Evolutionary conservation across 1,140 invertebrate species (phyloP).

Genomic region (Drosophila setifemur): DNA sequence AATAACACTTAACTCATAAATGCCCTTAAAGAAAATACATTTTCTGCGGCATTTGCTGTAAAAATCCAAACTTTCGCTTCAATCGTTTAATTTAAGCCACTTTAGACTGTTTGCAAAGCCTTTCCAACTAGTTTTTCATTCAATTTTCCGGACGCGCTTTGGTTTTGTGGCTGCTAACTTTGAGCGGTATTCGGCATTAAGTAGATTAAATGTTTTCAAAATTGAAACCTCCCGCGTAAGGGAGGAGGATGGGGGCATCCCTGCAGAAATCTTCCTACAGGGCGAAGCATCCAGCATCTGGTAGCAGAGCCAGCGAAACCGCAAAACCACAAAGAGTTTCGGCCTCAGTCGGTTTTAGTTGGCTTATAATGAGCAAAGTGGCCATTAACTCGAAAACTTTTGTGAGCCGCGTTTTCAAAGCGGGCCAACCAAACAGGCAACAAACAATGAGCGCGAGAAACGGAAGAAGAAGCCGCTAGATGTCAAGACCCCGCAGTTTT

Average conservation of each 20-base stretch:
- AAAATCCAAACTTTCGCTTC: no score
- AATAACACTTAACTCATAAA: no score
- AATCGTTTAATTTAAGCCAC: background rate
- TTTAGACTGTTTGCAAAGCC: background rate
- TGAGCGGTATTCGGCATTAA: conserved; percentile 47
- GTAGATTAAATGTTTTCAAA: conserved; percentile 62
- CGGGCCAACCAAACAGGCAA: conserved; percentile 16
- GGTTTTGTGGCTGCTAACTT: conserved; percentile 37
- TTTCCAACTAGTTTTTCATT: conserved; percentile 11
- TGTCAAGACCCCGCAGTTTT: conserved; percentile 45
- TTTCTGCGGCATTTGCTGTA: no score
- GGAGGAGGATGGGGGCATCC: background rate
- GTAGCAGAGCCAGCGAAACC: conserved; percentile 34
- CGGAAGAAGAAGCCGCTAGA: conserved; percentile 25
- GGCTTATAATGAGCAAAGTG: conserved; percentile 76
- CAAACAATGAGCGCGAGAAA: background rate
- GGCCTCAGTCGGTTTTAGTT: conserved; percentile 61
- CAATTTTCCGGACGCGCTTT: background rate
- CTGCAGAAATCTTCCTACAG: background rate
- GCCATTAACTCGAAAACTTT: conserved; percentile 72
- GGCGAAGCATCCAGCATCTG: conserved; percentile 6
- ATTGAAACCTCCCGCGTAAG: conserved; percentile 60
- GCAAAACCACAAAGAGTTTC: conserved; percentile 69
- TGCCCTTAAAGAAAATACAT: no score
- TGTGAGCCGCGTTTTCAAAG: conserved; percentile 56